Base-by-base conservation (phyloP, 2,113 vertebrate species). In the Poeciliopsis turrubarensis region DNA sequence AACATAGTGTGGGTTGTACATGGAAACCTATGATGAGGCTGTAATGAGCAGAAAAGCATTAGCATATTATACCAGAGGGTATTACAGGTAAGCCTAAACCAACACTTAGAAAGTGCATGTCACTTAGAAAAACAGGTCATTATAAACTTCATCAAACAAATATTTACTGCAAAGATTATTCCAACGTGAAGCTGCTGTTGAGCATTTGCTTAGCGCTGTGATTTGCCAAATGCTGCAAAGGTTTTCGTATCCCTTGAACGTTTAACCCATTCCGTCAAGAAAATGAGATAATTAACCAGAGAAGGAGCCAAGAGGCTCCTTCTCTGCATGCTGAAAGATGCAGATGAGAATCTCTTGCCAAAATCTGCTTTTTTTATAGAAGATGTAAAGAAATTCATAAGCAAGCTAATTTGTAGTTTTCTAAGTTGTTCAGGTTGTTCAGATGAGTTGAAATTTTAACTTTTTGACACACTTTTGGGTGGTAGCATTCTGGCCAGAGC, bases 41-140 rank as follows among this genome's bases (percentile, higher is more conserved):
- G 69, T 34, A 19, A 0, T 22, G 30, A 61, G 29, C 1, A 44
- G 15, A 71, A 27, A 64, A 26, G 72, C 60, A 78, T 65, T 62
- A 68, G 29, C 69, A 67, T 4, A 6, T 19, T 31, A 31, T n/a
- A 67, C 65, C 19, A 69, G 26, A 25, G 1, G 65, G 39, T 29
- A 31, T 11, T 12, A 65, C 25, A 41, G 41, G 15, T 0, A 17
- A 26, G 30, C 22, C 47, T 19, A 29, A 31, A 66, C 32, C 29
- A 60, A 15, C 62, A 79, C 30, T 51, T 73, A 63, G 25, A 22
- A 25, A 66, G 22, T 41, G 22, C 10, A n/a, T 57, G 37, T 65
- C 39, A 6, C 29, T 65, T 30, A 41, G 31, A 51, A 78, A 73
- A 37, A 77, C 64, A 62, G 19, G 29, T 74, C 65, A 77, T 89